Base-by-base conservation (phyloP, 2,113 vertebrate genomes). In the Oriolus oriolus region DNA sequence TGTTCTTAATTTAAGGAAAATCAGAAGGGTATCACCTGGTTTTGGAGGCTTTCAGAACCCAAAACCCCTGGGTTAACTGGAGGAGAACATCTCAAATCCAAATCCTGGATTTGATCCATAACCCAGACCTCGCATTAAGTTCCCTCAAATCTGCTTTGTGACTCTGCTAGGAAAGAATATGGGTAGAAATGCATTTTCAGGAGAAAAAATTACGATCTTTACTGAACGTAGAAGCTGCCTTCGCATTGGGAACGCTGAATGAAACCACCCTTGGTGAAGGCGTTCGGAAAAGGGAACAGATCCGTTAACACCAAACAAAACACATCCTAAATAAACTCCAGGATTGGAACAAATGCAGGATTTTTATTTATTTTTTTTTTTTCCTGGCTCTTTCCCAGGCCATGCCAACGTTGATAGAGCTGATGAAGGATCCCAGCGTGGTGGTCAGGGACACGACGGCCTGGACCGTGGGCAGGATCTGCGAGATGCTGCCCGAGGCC, bases 371-470 rank as follows among this genome's bases (percentile, higher is more conserved):
- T 19, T 31, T 44, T 44, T 31, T 33, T 33, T 33, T 54, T 37
- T 17, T 47, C 16, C 13, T 20, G 13, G 3, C 7, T 33, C 4
- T 2, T 12, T 14, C 4, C 4, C 85, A 88, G 85, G 85, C 76
- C 66, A 88, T 88, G 99, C 99, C 99, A 5, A 99, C 99, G 3
- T 93, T 99, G 76, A 99, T 99, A 70, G 99, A 99, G 97, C 98
- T 99, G 96, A 99, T 99, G 99, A 99, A 99, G 97, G 99, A 99
- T 87, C 99, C 99, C 90, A 99, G 99, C 3, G 99, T 99, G 59
- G 99, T 99, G 91, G 99, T 99, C 66, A 98, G 99, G 95, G 99
- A 99, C 97, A 99, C 99, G 14, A 99, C 99, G 0, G 99, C 99
- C 0, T 99, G 99, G 99, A 99, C 99, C 0, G 99, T 99, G 97